These are phyloP conservation scores for Torymus auratus DNA, from an alignment of 2,888 invertebrate species.

Conservation along the genomic window DNA sequence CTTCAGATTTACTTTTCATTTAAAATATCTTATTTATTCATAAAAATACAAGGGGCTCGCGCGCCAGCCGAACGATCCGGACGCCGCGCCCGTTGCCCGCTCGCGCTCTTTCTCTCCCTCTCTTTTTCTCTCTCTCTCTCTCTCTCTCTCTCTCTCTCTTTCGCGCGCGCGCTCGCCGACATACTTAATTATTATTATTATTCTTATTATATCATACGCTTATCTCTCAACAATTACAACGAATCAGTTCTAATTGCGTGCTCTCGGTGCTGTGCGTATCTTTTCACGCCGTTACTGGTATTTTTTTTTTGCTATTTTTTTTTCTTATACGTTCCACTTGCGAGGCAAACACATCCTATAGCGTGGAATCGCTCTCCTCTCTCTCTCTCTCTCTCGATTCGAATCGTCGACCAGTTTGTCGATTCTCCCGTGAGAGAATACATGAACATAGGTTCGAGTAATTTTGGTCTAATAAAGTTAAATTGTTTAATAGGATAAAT, in stretches of 20 bases:
- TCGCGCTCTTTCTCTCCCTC: no score
- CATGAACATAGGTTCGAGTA: no score
- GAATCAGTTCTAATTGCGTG: constrained; percentile 26
- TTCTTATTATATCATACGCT: not conserved
- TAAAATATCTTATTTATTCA: constrained; percentile 77
- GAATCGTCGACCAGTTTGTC: no score
- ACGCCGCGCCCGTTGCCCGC: constrained; percentile 33
- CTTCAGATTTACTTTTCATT: constrained; percentile 76
- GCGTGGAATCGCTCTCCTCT: no score
- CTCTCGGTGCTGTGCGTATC: constrained; percentile 22
- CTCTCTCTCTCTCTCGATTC: no score
- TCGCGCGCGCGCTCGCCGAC: not conserved
- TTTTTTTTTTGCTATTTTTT: not conserved
- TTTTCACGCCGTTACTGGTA: constrained; percentile 25
- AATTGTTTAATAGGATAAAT: no score
- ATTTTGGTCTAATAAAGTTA: no score
- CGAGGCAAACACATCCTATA: constrained; percentile 16
- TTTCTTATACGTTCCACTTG: constrained; percentile 17
- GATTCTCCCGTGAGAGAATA: no score
- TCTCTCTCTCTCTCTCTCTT: no score
- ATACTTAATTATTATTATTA: not conserved
- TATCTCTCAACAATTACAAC: constrained; percentile 4
- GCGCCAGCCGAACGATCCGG: constrained; percentile 49
- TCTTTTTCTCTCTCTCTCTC: no score
- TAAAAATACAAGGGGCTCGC: constrained; percentile 74